phyloP scores from a whole-genome alignment of 2,113 vertebrate genomes.

The Acrocephalus arundinaceus region DNA sequence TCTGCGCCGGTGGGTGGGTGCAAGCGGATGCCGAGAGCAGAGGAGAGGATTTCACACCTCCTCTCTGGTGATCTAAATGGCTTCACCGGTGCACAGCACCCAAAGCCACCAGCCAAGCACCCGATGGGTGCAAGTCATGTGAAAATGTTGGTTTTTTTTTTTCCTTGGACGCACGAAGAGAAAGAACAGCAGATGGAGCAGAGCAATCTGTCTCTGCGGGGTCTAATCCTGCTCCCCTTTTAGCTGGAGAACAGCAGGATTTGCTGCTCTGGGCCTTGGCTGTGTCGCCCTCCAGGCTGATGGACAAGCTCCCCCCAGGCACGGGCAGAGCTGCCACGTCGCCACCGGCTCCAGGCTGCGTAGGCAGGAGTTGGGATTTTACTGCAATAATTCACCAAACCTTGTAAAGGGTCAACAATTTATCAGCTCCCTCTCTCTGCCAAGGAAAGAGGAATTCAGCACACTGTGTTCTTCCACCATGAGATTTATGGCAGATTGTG shows the following conservation, averaged over 20 bases:
- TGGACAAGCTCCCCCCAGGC: background rate
- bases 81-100: background rate
- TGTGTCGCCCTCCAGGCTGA: background rate
- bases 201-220: background rate
- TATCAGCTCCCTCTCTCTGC: conserved; percentile 38
- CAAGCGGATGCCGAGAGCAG: background rate
- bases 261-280: background rate
- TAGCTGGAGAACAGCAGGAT: background rate
- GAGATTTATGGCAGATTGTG: background rate
- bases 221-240: background rate
- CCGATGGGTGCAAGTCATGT: background rate
- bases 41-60: conserved; percentile 21
- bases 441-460: background rate
- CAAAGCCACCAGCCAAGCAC: background rate
- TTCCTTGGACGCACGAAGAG: background rate
- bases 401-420: conserved; percentile 35
- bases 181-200: background rate
- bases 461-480: conserved; percentile 1
- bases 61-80: background rate
- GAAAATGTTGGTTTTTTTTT: background rate
- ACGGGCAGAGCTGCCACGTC: background rate
- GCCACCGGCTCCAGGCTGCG: fast-evolving
- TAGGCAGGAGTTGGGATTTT: background rate
- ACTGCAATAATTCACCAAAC: conserved; percentile 25
- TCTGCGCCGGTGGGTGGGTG: background rate